Conservation (phyloP, 2,888 invertebrate genomes). For the Acleris literana region DNA sequence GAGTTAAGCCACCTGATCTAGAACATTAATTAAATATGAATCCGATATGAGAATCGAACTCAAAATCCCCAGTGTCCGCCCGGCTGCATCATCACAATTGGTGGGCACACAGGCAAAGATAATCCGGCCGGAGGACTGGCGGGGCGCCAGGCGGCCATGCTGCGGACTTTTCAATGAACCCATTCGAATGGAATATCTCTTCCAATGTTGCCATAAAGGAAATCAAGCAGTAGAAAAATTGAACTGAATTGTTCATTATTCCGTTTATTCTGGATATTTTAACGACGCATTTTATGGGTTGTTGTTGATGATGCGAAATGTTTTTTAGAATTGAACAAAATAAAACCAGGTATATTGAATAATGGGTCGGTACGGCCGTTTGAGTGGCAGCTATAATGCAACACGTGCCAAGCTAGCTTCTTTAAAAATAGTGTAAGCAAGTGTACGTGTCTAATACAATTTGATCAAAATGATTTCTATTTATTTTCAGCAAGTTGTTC, state of each 20-base stretch:
- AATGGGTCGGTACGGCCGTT: background rate
- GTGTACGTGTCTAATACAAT: background rate
- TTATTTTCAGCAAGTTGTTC: no score
- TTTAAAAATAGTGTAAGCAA: background rate
- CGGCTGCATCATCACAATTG: conserved; percentile 75
- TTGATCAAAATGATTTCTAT: no score
- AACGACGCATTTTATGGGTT: conserved; percentile 4
- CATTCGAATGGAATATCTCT: conserved; percentile 80
- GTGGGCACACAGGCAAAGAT: conserved; percentile 71
- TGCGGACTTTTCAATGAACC: conserved; percentile 82
- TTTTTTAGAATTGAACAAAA: background rate
- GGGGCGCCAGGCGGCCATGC: conserved; percentile 73
- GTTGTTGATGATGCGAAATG: background rate
- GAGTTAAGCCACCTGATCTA: conserved; percentile 8
- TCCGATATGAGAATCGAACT: conserved; percentile 59
- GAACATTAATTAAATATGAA: conserved; percentile 54
- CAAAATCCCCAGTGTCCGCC: conserved; percentile 51
- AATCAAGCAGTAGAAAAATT: conserved; percentile 74
- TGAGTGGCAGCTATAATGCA: background rate
- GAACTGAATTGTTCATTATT: conserved; percentile 52
- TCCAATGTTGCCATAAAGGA: conserved; percentile 79
- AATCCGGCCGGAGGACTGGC: conserved; percentile 72
- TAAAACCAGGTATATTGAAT: background rate
- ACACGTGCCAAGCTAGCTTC: background rate
- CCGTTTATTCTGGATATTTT: conserved; percentile 28